These are phyloP conservation scores for Pseudococcus viburni DNA, from an alignment of 2,888 invertebrate genomes.

Conservation along the genomic window DNA sequence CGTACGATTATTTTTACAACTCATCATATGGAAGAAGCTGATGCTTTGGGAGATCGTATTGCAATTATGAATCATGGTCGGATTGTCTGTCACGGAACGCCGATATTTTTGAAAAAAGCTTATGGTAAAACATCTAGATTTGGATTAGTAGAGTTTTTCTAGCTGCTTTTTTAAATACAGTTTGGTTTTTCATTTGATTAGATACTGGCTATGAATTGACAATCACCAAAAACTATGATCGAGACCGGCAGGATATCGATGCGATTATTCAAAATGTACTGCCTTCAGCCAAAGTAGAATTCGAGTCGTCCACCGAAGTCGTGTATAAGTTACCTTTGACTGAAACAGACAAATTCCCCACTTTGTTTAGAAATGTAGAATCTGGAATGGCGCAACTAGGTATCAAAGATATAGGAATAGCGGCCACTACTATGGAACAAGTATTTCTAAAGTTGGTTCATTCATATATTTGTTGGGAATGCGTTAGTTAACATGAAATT, in stretches of 20 bases:
- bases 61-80: slow-evolving; percentile 85
- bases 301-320: slow-evolving; percentile 72
- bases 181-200: slow-evolving; percentile 70
- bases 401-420: slow-evolving; percentile 84
- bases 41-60: slow-evolving; percentile 90
- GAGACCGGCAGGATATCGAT: not conserved
- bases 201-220: slow-evolving; percentile 82
- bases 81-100: slow-evolving; percentile 84
- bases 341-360: slow-evolving; percentile 75
- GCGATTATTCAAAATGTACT: slow-evolving; percentile 71
- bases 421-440: slow-evolving; percentile 92
- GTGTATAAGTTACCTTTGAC: slow-evolving; percentile 76
- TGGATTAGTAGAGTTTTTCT: too few species aligned
- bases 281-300: slow-evolving; percentile 72
- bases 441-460: slow-evolving; percentile 83
- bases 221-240: slow-evolving; percentile 71
- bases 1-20: slow-evolving; percentile 92
- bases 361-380: slow-evolving; percentile 79
- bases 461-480: too few species aligned
- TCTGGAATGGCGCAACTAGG: slow-evolving; percentile 75
- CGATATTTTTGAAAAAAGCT: slow-evolving; percentile 84
- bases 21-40: slow-evolving; percentile 97
- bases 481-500: too few species aligned
- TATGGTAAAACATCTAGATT: slow-evolving; percentile 73
- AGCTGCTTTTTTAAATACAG: too few species aligned